Percentiles rank a stretch among this genome's conserved stretches.
phyloP scores from a whole-genome alignment of 64 coral and sea anemone genomes.

The Dendrophyllia cribrosa region DNA sequence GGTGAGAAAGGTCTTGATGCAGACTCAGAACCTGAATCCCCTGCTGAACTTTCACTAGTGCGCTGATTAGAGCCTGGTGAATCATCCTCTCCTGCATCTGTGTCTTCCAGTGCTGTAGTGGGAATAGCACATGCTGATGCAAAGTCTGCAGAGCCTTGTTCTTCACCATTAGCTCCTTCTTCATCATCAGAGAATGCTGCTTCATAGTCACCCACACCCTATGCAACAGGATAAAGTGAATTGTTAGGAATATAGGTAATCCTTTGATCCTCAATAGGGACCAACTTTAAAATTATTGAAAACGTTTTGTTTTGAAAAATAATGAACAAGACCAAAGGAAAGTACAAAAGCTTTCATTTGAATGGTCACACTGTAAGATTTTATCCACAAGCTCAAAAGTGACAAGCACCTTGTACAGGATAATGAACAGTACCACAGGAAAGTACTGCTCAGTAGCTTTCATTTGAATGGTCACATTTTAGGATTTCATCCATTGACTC shows the following conservation, averaged over 20 bases:
- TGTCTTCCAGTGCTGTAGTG: not conserved
- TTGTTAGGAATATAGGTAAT: not conserved
- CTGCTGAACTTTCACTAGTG: conserved; percentile 16
- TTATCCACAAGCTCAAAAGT: too few species aligned
- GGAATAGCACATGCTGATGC: not conserved
- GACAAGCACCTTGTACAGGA: too few species aligned
- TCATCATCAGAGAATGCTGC: conserved; percentile 92
- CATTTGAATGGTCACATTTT: too few species aligned
- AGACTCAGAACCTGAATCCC: conserved; percentile 15
- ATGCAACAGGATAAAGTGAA: not conserved
- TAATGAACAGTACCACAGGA: too few species aligned
- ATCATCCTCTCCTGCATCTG: not conserved
- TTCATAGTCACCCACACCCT: conserved; percentile 79
- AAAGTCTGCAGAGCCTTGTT: not conserved
- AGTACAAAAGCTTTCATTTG: too few species aligned
- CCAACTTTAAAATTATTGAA: too few species aligned
- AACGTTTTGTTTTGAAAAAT: too few species aligned
- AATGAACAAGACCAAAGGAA: too few species aligned
- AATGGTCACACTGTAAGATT: too few species aligned
- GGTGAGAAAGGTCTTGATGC: conserved; percentile 23
- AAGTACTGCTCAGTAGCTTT: too few species aligned
- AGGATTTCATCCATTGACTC: too few species aligned
- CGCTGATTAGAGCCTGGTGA: not conserved
- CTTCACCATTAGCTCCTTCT: not conserved
- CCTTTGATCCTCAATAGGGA: not conserved